phyloP scores from a whole-genome alignment of 2,797 vertebrate species.

The Otus scops region DNA sequence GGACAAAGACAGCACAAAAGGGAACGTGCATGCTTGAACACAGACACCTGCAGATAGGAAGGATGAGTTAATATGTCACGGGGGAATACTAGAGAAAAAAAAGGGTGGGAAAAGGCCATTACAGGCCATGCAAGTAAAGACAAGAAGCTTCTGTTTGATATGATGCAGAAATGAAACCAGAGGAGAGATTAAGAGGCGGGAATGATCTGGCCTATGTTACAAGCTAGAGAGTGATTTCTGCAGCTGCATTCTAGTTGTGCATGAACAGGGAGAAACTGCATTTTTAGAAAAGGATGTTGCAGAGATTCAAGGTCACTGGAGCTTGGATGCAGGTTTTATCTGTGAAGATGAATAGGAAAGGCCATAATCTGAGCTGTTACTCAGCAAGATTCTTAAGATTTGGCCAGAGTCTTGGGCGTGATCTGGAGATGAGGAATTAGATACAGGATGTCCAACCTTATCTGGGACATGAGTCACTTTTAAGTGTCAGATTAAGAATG shows the following conservation, averaged over 20 bases:
- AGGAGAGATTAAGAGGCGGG: not conserved
- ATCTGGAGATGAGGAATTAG: not conserved
- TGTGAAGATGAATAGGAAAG: not conserved
- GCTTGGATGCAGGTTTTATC: not conserved
- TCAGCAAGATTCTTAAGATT: not conserved
- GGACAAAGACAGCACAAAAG: constrained; percentile 28
- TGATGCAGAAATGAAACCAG: not conserved
- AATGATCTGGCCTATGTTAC: not conserved
- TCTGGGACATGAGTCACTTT: not conserved
- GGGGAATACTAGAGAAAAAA: not conserved
- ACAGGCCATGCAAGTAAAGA: not conserved
- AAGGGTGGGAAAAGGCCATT: not conserved
- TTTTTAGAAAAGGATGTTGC: not conserved
- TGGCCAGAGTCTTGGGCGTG: not conserved
- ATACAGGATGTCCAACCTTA: not conserved
- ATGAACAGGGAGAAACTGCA: not conserved
- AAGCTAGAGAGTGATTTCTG: not conserved
- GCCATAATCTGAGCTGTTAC: not conserved
- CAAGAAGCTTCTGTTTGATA: not conserved
- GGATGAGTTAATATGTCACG: not conserved
- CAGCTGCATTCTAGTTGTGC: not conserved
- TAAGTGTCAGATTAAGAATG: not conserved
- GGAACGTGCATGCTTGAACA: not conserved
- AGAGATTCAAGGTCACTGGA: not conserved
- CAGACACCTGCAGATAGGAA: not conserved